phyloP scores from a whole-genome alignment of 2,888 invertebrate genomes.

The Escarpia spicata region DNA sequence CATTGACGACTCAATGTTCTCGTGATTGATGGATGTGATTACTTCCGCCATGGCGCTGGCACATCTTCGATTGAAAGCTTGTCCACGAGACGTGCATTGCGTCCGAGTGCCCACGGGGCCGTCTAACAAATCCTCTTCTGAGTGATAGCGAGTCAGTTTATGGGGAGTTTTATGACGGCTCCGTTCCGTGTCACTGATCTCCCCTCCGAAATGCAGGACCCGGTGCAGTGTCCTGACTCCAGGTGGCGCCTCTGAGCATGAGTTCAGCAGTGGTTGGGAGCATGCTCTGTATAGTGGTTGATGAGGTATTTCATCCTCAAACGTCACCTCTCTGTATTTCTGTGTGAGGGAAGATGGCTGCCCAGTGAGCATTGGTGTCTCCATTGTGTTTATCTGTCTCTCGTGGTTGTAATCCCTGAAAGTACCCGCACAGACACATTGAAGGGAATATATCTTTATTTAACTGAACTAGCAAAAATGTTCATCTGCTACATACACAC shows the following conservation, averaged over 20 bases:
- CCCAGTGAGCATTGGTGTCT: not conserved
- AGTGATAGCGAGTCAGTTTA: not conserved
- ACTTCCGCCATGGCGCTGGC: not conserved
- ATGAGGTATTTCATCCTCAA: not conserved
- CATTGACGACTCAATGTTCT: not conserved
- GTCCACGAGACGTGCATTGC: not conserved
- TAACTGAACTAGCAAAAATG: no score
- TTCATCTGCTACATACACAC: no score
- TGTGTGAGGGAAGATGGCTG: not conserved
- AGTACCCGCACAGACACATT: not conserved
- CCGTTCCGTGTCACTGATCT: not conserved
- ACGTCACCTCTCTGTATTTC: not conserved
- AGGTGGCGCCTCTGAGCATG: not conserved
- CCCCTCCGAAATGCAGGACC: not conserved
- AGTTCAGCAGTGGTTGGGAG: not conserved
- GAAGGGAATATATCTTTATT: no score
- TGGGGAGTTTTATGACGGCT: not conserved
- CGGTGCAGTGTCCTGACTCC: not conserved
- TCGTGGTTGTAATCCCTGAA: not conserved
- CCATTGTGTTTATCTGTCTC: not conserved
- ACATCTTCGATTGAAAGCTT: not conserved
- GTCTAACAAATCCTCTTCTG: not conserved
- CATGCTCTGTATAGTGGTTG: not conserved
- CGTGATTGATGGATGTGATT: not conserved
- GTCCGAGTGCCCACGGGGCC: not conserved